A percentile compares a stretch with the other conserved stretches of the same genome.
Conservation (phyloP, 2,888 invertebrate species). For the Trichogramma dendrolimi region DNA sequence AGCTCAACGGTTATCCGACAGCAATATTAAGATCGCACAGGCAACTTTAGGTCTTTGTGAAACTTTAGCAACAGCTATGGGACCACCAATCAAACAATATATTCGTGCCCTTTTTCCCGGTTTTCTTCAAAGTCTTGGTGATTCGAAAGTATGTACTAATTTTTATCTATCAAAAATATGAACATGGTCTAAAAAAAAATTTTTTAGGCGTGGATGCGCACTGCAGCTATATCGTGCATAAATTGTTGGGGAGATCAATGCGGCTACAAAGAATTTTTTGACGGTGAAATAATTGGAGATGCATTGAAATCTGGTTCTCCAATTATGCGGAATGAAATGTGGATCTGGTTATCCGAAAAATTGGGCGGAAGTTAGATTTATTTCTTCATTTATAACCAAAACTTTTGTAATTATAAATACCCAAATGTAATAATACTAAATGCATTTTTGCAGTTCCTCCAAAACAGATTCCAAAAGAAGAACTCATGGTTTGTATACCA, state of each 20-base stretch:
- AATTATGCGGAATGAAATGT: constrained; percentile 72
- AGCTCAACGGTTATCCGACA: constrained; percentile 74
- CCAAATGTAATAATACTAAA: background rate
- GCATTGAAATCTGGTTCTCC: constrained; percentile 84
- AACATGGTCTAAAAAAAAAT: background rate
- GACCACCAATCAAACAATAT: constrained; percentile 73
- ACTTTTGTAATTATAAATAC: background rate
- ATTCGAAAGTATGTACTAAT: constrained; percentile 62
- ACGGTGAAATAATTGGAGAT: constrained; percentile 85
- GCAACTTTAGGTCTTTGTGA: constrained; percentile 80
- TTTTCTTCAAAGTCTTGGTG: constrained; percentile 65
- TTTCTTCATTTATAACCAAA: background rate
- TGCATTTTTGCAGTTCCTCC: constrained; percentile 56
- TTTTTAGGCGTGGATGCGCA: constrained; percentile 71
- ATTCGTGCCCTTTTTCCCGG: constrained; percentile 79
- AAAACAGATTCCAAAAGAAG: constrained; percentile 76
- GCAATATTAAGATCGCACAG: constrained; percentile 88
- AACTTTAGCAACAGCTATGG: constrained; percentile 76
- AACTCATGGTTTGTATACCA: constrained; percentile 73
- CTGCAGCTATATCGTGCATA: constrained; percentile 76
- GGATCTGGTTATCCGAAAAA: constrained; percentile 81
- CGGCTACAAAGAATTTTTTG: constrained; percentile 76
- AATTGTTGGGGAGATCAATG: constrained; percentile 81
- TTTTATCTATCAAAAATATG: background rate
- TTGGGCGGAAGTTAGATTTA: constrained; percentile 63